These are phyloP conservation scores for Heterotilapia buettikoferi DNA, from an alignment of 2,113 vertebrate species.

Conservation along the genomic window DNA sequence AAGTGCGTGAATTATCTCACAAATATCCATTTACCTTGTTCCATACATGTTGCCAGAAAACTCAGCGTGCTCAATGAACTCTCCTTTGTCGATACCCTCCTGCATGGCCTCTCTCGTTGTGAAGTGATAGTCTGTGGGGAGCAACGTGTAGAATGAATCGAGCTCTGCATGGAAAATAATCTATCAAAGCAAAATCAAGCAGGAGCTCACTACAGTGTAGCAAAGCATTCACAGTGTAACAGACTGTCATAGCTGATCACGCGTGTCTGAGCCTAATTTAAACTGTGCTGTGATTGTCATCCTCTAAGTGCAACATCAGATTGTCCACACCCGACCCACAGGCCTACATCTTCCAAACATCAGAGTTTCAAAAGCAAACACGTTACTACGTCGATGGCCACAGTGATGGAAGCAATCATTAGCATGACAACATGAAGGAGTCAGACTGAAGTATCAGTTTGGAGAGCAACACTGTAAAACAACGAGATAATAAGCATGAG, in stretches of 20 bases:
- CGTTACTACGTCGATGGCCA: background rate
- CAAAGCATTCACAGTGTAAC: background rate
- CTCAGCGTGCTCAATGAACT: constrained; percentile 89
- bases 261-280: background rate
- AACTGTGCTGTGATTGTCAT: background rate
- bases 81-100: constrained; percentile 77
- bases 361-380: constrained; percentile 27
- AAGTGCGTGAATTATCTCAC: background rate
- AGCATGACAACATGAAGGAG: constrained; percentile 9
- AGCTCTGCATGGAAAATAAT: background rate
- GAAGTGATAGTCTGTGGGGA: constrained; percentile 86
- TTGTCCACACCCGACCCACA: background rate
- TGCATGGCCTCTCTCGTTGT: constrained; percentile 85
- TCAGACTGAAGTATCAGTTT: background rate
- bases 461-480: background rate
- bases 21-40: constrained; percentile 74
- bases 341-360: constrained; percentile 1
- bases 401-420: constrained; percentile 17
- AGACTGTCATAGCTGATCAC: background rate
- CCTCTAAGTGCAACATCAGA: background rate
- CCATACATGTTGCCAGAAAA: constrained; percentile 95
- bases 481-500: background rate
- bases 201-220: background rate
- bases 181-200: background rate
- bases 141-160: background rate